Base-by-base conservation (phyloP, 2,113 vertebrate genomes). In the Pterophyllum scalare region DNA sequence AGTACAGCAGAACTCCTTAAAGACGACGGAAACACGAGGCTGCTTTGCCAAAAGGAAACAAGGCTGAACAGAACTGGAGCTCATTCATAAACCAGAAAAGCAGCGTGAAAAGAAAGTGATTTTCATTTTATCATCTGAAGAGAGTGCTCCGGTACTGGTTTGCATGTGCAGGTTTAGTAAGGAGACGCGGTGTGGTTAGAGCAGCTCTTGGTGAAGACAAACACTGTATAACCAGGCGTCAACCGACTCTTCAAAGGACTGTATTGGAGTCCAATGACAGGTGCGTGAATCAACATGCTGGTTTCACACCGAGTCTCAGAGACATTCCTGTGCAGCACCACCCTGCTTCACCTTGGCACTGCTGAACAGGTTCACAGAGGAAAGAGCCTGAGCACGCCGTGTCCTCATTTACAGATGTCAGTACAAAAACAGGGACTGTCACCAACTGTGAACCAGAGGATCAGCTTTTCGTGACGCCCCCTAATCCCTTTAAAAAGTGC, bases 231-330 rank as follows among this genome's bases (percentile, higher is more conserved):
- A n/a, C n/a, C n/a, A n/a, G n/a, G n/a, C n/a, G n/a, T n/a, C n/a
- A n/a, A n/a, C 43, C 14, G 0, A 17, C 38, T 67, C 40, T 49
- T 49, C 49, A 70, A 70, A 49, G 43, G 15, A 0, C 24, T 0
- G 10, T 7, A 31, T 72, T 52, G 20, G 65, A 52, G 4, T 20
- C 2, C 13, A 7, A 52, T 72, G 65, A 10, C 28, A 26, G 28
- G 65, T 7, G 17, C 65, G 31, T 24, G 65, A 70, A 28, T 52
- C 43, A 14, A 31, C 4, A 31, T 0, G 6, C 65, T 70, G 43
- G 26, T 26, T 52, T 70, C 20, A 20, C 43, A 14, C 13, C 1
- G 28, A 46, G 64, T 7, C 64, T 1, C 11, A 19, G 9, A 49
- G 43, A 70, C 65, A 31, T 52, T 70, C 65, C 65, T 52, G 65